Evolutionary conservation across 1,140 invertebrate species (phyloP), one percentile per base, ranked within the genome.

Genomic region (Platyscapa corneri): DNA sequence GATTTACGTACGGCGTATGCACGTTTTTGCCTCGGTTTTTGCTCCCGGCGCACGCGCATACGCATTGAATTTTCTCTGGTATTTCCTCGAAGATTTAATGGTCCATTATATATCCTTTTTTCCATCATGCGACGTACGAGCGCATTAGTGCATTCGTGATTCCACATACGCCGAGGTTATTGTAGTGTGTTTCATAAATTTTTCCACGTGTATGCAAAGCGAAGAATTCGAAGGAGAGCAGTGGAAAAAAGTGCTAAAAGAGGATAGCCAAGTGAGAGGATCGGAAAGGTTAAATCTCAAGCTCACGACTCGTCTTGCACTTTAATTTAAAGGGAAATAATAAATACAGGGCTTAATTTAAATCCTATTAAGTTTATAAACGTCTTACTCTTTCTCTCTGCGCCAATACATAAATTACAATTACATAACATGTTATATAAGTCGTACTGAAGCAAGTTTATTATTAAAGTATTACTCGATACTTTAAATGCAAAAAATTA

Each of bases 351-450:
- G 76, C 32, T 78, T 78, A 46, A 77, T 78, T 60, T 37, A 8
- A 78, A 60, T 60, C 20, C 32, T 78, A 20, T 34, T 37, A 37
- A 34, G 30, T 78, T 60, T 53, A 60, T 34, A 60, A 78, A 1
- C 34, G 27, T 5, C 23, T 78, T 60, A 10, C 16, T 60, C 16
- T 32, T 78, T 78, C 16, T n/a, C n/a, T n/a, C n/a, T n/a, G 0
- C 53, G 20, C 10, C 76, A 34, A 78, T 37, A 37, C 76, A 60
- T 60, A 27, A 37, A 30, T 78, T 78, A 30, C 30, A 37, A 30
- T 78, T 78, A 30, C 30, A 37, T 56, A 78, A 34, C n/a, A 34
- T 34, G 65, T 70, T 34, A 70, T 70, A 70, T 34, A 70, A 53
- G 49, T n/a, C 64, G 27, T 30, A 30, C n/a, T n/a, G 30, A 18